A percentile compares a stretch with the other conserved stretches of the same genome.
These are phyloP conservation scores for Dioctria rufipes DNA, from an alignment of 2,888 invertebrate genomes.

Conservation along the genomic window DNA sequence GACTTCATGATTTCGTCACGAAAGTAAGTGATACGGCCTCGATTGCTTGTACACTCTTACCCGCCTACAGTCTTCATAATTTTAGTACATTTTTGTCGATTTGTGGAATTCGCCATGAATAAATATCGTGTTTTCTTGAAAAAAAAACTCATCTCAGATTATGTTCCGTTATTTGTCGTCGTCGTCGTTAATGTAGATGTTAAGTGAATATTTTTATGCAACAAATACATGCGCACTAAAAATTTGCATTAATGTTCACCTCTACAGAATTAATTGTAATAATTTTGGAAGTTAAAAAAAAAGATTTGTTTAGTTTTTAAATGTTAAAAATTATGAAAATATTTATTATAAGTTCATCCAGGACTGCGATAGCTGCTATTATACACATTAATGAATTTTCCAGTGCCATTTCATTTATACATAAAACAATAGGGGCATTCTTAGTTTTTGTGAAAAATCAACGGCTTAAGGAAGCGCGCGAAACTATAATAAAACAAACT, in stretches of 20 bases:
- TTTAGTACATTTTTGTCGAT: constrained; percentile 87
- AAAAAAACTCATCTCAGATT: not conserved
- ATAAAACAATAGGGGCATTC: too few species aligned
- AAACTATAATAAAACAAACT: not conserved
- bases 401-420: not conserved
- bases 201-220: not conserved
- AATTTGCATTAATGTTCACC: not conserved
- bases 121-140: constrained; percentile 56
- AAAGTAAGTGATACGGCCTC: constrained; percentile 73
- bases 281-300: not conserved
- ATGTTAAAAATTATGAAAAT: constrained; percentile 18
- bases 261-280: not conserved
- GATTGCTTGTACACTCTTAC: constrained; percentile 83
- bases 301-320: not conserved
- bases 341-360: too few species aligned
- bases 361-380: too few species aligned
- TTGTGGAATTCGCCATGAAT: constrained; percentile 85
- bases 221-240: not conserved
- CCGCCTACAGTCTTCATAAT: constrained; percentile 85
- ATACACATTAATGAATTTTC: not conserved
- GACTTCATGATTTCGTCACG: constrained; percentile 70
- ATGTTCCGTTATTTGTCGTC: not conserved
- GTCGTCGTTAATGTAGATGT: not conserved
- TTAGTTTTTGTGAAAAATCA: too few species aligned
- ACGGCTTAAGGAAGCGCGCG: too few species aligned